These are phyloP conservation scores for Xylota segnis DNA, from an alignment of 2,888 invertebrate genomes.

Conservation along the genomic window DNA sequence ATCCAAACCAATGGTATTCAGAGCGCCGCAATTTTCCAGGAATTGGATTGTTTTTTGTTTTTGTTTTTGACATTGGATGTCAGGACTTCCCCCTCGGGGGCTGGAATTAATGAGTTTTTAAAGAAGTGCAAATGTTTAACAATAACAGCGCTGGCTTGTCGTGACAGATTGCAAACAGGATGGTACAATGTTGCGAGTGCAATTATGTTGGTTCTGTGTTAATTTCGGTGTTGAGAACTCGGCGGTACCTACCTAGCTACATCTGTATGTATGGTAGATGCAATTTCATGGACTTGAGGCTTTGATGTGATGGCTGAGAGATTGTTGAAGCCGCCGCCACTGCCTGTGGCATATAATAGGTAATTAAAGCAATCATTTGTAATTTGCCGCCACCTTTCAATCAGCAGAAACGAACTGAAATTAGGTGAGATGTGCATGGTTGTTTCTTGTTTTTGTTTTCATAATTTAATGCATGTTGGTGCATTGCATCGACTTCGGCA, in stretches of 20 bases:
- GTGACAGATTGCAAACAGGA: constrained; percentile 5
- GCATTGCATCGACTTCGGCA: too few relatives aligned
- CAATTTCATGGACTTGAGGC: background rate
- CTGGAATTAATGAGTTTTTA: constrained; percentile 53
- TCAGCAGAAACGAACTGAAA: constrained; percentile 24
- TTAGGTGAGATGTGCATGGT: constrained; percentile 38
- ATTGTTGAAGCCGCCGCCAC: constrained; percentile 14
- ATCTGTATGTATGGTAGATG: constrained; percentile 17
- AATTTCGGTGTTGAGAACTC: constrained; percentile 1
- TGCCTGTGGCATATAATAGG: constrained; percentile 16
- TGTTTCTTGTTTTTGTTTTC: background rate
- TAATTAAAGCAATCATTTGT: constrained; percentile 72
- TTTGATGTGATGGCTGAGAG: constrained; percentile 28
- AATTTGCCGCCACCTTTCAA: constrained; percentile 68
- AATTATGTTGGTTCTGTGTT: constrained; percentile 40
- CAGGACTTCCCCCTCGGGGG: constrained; percentile 5
- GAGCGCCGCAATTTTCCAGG: constrained; percentile 46
- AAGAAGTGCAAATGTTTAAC: constrained; percentile 55
- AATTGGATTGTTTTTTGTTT: constrained; percentile 19
- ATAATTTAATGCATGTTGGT: background rate
- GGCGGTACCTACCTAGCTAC: constrained; percentile 2
- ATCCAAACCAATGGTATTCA: background rate
- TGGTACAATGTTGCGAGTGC: constrained; percentile 55
- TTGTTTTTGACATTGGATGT: background rate
- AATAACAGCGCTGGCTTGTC: constrained; percentile 28